Percentiles rank a stretch among this genome's conserved stretches.
Conservation (phyloP, 1,140 invertebrate species). For the Sitobion miscanthi region DNA sequence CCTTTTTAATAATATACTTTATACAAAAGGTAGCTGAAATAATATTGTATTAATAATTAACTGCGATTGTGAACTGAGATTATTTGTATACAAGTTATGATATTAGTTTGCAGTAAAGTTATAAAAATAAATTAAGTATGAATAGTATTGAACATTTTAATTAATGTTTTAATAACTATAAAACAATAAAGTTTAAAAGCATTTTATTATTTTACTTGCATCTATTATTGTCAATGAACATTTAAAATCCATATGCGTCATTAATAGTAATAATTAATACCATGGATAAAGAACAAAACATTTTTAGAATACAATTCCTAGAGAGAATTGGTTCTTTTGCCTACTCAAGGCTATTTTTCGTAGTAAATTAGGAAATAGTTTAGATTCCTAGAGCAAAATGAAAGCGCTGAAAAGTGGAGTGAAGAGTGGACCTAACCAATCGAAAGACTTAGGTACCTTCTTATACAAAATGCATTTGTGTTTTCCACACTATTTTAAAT, state of each 20-base stretch:
- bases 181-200: no score
- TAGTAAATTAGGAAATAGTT: neutral
- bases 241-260: neutral
- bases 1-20: neutral
- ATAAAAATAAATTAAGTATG: no score
- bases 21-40: neutral
- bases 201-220: no score
- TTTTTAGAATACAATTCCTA: neutral
- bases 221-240: no score
- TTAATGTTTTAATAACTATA: no score
- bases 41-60: neutral
- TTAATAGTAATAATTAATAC: neutral
- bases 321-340: neutral
- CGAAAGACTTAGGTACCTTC: neutral
- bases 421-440: neutral
- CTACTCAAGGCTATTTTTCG: neutral
- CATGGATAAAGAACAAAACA: neutral
- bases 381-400: neutral
- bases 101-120: no score
- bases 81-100: no score
- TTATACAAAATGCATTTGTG: neutral
- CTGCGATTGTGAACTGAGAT: neutral
- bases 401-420: no score
- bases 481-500: neutral
- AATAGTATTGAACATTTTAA: no score